These are phyloP conservation scores for Athene cunicularia DNA, from an alignment of 2,113 vertebrate species.

Conservation along the genomic window DNA sequence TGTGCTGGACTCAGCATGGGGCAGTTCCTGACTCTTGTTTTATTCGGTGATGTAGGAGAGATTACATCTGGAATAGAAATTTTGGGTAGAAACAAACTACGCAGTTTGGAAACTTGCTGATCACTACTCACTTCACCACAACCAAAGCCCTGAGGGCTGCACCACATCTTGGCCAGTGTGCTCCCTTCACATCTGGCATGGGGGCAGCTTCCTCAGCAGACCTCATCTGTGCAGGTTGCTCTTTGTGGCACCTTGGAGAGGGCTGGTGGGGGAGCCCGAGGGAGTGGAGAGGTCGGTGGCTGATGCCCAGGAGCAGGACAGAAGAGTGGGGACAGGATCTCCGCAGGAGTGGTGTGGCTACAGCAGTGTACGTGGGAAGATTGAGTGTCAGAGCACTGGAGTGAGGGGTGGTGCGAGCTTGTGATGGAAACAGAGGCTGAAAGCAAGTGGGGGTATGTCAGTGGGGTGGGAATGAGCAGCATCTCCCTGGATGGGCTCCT, in stretches of 20 bases:
- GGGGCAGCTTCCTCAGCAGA: not conserved
- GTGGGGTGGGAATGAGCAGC: rapidly evolving
- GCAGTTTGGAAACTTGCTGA: not conserved
- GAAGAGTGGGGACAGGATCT: not conserved
- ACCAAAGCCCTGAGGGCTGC: not conserved
- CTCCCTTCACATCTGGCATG: rapidly evolving
- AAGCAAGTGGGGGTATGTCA: not conserved
- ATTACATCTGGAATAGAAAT: not conserved
- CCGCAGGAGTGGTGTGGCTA: not conserved
- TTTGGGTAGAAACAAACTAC: not conserved
- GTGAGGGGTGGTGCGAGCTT: not conserved
- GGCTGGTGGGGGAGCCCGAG: not conserved
- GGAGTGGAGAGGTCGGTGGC: not conserved
- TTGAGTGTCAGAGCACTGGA: not conserved
- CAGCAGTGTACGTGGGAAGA: not conserved
- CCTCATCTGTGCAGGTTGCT: not conserved
- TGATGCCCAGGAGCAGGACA: not conserved
- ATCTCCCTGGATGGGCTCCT: not conserved
- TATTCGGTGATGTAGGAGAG: not conserved
- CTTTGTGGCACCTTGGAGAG: not conserved
- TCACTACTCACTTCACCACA: not conserved
- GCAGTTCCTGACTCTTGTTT: not conserved
- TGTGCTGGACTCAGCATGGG: not conserved
- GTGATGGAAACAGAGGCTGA: not conserved
- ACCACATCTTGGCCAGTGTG: not conserved